These are phyloP conservation scores for Polydesmus complanatus DNA, from an alignment of 2,888 invertebrate genomes.

Conservation along the genomic window DNA sequence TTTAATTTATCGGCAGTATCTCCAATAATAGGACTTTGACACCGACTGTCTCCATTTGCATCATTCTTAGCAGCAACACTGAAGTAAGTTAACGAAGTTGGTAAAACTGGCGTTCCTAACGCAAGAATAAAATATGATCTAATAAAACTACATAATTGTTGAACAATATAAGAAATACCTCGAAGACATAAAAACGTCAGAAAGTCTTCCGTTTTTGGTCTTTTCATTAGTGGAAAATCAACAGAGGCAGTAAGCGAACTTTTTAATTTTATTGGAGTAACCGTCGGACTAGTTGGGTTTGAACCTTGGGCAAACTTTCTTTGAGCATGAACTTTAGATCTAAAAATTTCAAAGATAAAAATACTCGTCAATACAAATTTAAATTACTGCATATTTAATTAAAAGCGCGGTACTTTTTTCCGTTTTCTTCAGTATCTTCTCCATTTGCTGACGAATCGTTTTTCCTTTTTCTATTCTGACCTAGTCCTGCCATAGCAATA, in stretches of 20 bases:
- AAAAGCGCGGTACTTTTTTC: conserved; percentile 19
- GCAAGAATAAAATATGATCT: background rate
- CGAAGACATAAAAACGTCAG: conserved; percentile 69
- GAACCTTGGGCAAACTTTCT: conserved; percentile 75
- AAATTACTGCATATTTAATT: background rate
- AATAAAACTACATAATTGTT: background rate
- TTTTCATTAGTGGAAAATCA: conserved; percentile 29
- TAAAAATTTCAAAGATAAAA: conserved; percentile 26
- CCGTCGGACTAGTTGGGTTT: conserved; percentile 41
- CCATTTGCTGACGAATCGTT: conserved; percentile 10
- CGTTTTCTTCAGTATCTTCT: conserved; percentile 16
- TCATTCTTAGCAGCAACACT: conserved; percentile 34
- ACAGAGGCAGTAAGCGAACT: conserved; percentile 17
- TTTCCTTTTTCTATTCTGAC: conserved; percentile 14
- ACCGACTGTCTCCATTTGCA: conserved; percentile 21
- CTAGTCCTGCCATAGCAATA: background rate
- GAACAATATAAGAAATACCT: conserved; percentile 36
- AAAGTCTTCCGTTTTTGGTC: conserved; percentile 73
- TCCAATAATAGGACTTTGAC: conserved; percentile 18
- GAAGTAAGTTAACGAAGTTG: conserved; percentile 57
- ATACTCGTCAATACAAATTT: background rate
- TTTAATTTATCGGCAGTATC: conserved; percentile 2
- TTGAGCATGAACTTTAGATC: conserved; percentile 70
- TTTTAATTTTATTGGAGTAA: conserved; percentile 45
- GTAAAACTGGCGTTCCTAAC: conserved; percentile 50